Evolutionary conservation across 2,797 vertebrate genomes (phyloP), one percentile per base, ranked within the genome.

Genomic region (Neostethus bicornis): DNA sequence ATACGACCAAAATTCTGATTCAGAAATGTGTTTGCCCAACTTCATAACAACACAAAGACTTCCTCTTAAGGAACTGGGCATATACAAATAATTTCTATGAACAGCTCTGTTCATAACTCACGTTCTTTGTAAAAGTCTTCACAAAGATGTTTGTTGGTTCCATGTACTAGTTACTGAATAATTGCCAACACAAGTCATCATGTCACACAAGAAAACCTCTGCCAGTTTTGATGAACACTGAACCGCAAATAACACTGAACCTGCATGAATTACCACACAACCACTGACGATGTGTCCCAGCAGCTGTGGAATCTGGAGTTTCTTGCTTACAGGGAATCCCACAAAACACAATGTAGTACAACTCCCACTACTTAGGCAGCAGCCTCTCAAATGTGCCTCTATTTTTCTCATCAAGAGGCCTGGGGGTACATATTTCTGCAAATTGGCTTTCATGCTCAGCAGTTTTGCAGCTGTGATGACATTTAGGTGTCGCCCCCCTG

Each of bases 391-490:
- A 85, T 65, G 70, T 78, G 26, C 76, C 92, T 92, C 91, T 93
- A 93, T 94, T 93, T 93, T 90, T 91, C 85, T 79, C 90, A 89
- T 84, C 66, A 80, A 77, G 90, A 90, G 87, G 92, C 91, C 92
- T 90, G 81, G 13, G 90, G 92, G 88, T 89, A 87, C 93, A 94
- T 94, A 93, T 94, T 95, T 95, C 91, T 92, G 90, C 93, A 93
- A 95, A 96, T 93, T 93, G 92, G 90, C 91, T 88, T 92, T 92
- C 93, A 89, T 93, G 93, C 92, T 94, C 90, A 93, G 92, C 92
- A 92, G 89, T 94, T 93, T 89, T 92, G 94, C 95, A 95, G 95
- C 95, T 95, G 94, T 93, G 93, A 94, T 94, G 93, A 94, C 93
- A 93, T 94, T 92, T 80, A 92, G 91, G 91, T 92, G 91, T 94